Evolutionary conservation across 2,888 invertebrate species (phyloP).

Genomic region (Pecten maximus): DNA sequence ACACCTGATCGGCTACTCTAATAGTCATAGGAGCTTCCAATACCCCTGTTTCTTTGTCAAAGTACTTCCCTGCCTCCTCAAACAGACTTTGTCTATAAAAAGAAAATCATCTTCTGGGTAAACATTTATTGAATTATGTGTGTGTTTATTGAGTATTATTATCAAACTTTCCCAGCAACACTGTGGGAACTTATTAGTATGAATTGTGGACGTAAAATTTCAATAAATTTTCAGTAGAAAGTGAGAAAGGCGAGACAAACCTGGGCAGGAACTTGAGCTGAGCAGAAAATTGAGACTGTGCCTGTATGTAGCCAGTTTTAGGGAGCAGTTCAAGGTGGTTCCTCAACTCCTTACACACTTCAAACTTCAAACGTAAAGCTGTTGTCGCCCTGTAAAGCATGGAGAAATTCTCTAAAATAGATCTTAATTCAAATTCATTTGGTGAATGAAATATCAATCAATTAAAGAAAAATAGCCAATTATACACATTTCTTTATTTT

Average conservation of each 20-base stretch:
- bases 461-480: not conserved
- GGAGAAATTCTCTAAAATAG: not conserved
- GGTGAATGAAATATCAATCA: not conserved
- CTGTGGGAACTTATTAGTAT: too few relatives aligned
- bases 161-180: too few relatives aligned
- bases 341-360: constrained; percentile 79
- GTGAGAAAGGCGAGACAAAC: too few relatives aligned
- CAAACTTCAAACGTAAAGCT: constrained; percentile 81
- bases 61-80: constrained; percentile 79
- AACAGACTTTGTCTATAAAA: constrained; percentile 75
- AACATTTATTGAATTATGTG: not conserved
- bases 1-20: constrained; percentile 81
- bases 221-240: not conserved
- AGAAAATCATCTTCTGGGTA: too few relatives aligned
- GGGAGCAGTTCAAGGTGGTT: constrained; percentile 82
- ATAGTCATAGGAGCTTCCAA: constrained; percentile 82
- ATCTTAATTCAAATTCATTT: not conserved
- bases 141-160: too few relatives aligned
- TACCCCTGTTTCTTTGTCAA: constrained; percentile 81
- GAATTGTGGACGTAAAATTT: too few relatives aligned
- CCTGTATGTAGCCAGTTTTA: constrained; percentile 82
- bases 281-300: constrained; percentile 81
- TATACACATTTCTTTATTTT: too few relatives aligned
- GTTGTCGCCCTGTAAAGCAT: constrained; percentile 77
- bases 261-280: constrained; percentile 82